Percentiles rank a stretch among this genome's conserved stretches.
Evolutionary conservation across 2,113 vertebrate genomes (phyloP).

Genomic region (Desmodus rotundus): DNA sequence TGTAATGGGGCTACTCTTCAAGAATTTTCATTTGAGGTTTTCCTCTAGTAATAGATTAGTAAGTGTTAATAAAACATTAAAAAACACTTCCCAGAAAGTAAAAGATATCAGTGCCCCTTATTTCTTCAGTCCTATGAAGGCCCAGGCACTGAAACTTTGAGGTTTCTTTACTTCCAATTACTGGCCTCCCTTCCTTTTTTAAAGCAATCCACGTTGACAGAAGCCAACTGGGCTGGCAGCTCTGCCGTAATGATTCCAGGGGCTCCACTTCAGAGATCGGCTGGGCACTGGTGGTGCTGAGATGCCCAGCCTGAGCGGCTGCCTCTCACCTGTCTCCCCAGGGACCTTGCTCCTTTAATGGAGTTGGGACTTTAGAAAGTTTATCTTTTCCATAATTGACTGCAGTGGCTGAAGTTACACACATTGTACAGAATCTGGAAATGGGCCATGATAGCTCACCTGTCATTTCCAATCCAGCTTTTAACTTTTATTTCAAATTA

Average conservation of each 20-base stretch:
- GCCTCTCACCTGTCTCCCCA: background rate
- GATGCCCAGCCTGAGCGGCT: background rate
- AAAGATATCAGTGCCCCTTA: background rate
- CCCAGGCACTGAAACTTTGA: background rate
- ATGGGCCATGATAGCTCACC: background rate
- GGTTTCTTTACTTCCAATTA: background rate
- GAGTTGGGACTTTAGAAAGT: background rate
- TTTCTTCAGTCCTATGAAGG: background rate
- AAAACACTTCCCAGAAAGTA: background rate
- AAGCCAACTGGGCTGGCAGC: background rate
- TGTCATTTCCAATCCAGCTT: background rate
- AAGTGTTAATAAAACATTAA: background rate
- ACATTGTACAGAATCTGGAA: background rate
- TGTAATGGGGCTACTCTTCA: background rate
- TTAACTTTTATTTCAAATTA: background rate
- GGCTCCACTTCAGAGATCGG: background rate
- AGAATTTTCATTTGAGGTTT: background rate
- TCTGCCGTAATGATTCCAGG: background rate
- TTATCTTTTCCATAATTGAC: background rate
- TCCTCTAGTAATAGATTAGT: background rate
- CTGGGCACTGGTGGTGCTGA: rapidly evolving
- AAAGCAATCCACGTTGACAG: background rate
- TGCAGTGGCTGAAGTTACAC: background rate
- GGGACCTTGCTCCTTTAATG: background rate
- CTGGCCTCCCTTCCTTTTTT: background rate